phyloP scores from a whole-genome alignment of 2,888 invertebrate genomes.

The Pandemis heparana region DNA sequence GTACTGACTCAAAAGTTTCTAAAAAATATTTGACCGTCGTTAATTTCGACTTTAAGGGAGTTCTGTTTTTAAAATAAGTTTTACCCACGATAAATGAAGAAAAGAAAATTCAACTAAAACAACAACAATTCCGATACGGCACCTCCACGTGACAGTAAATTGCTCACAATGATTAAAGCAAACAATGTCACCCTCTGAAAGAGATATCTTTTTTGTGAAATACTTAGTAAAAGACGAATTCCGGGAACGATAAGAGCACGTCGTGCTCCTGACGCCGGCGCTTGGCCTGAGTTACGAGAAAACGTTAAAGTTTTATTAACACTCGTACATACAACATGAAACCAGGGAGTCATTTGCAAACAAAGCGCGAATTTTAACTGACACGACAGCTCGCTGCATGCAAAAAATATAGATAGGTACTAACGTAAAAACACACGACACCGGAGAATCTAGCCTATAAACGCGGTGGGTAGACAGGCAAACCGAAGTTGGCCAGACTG shows the following conservation, averaged over 20 bases:
- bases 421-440: no score
- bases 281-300: slow-evolving; percentile 54
- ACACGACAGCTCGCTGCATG: not conserved
- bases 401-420: no score
- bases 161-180: slow-evolving; percentile 74
- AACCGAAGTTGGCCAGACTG: no score
- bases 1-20: not conserved
- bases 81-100: not conserved
- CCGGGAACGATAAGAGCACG: slow-evolving; percentile 77
- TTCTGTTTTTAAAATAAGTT: no score
- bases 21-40: no score
- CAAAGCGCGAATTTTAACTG: not conserved
- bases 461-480: no score
- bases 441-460: no score
- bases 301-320: slow-evolving; percentile 3
- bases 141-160: slow-evolving; percentile 63
- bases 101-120: not conserved
- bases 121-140: slow-evolving; percentile 40
- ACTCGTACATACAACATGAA: not conserved
- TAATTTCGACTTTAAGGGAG: no score
- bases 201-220: slow-evolving; percentile 77
- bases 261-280: slow-evolving; percentile 61
- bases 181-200: slow-evolving; percentile 70
- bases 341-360: no score
- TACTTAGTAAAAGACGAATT: slow-evolving; percentile 80